Evolutionary conservation across 1,140 invertebrate genomes (phyloP).

Genomic region (Sminthurides bifidus): DNA sequence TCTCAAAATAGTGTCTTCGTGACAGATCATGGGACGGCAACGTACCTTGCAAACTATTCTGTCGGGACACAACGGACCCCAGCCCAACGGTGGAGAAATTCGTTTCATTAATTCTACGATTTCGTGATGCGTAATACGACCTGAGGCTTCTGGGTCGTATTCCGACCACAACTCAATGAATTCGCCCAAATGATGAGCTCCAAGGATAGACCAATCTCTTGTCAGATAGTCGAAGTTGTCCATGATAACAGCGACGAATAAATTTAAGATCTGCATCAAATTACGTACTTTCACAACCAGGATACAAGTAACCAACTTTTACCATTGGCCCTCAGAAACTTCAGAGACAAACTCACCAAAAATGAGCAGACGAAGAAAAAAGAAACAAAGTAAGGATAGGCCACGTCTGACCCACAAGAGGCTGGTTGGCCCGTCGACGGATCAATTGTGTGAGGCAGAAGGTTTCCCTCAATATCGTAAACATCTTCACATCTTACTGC

Average conservation of each 20-base stretch:
- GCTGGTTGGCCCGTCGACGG: background rate
- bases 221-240: conserved; percentile 99
- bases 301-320: background rate
- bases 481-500: conserved; percentile 51
- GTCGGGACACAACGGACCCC: conserved; percentile 98
- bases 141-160: conserved; percentile 98
- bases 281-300: background rate
- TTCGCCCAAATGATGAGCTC: conserved; percentile 97
- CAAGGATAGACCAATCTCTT: conserved; percentile 97
- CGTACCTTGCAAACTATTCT: conserved; percentile 89
- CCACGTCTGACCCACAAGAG: conserved; percentile 79
- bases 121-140: conserved; percentile 97
- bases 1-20: no score
- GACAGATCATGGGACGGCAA: background rate
- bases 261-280: conserved; percentile 76
- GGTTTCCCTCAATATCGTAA: background rate
- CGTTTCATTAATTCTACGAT: conserved; percentile 93
- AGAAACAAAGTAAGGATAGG: conserved; percentile 97
- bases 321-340: background rate
- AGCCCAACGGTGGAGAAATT: conserved; percentile 95
- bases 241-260: conserved; percentile 97
- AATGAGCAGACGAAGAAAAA: conserved; percentile 99
- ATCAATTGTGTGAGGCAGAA: conserved; percentile 18
- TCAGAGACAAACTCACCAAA: conserved; percentile 54
- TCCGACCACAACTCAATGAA: conserved; percentile 97